phyloP scores from a whole-genome alignment of 2,797 vertebrate genomes.

The Limnodromus scolopaceus region DNA sequence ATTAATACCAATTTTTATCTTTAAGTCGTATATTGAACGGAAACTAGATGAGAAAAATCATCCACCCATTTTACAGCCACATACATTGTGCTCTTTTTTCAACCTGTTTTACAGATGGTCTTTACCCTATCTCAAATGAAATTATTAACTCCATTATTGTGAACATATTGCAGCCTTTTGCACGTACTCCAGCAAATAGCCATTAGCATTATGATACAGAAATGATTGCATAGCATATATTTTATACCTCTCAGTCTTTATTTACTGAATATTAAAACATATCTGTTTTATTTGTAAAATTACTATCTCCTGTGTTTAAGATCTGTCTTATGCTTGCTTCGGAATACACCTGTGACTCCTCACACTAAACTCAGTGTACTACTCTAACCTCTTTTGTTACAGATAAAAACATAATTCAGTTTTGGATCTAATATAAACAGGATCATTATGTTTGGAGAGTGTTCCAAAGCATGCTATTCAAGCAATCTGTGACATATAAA shows the following conservation, averaged over 20 bases:
- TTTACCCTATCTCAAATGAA: neutral
- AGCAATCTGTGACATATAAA: constrained; percentile 80
- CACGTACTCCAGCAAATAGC: neutral
- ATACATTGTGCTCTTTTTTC: neutral
- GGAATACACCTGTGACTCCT: constrained; percentile 12
- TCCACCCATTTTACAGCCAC: neutral
- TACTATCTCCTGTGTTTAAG: neutral
- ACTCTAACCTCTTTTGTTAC: constrained; percentile 23
- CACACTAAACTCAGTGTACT: neutral
- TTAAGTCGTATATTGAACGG: neutral
- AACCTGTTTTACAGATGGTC: neutral
- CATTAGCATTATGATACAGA: neutral
- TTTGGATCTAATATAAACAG: constrained; percentile 72
- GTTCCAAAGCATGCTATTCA: constrained; percentile 65
- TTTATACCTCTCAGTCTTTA: neutral
- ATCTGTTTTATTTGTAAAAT: neutral
- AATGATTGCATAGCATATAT: neutral
- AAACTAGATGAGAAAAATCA: neutral
- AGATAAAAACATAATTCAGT: constrained; percentile 72
- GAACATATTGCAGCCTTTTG: neutral
- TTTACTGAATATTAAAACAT: neutral
- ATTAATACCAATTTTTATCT: neutral
- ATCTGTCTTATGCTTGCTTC: neutral
- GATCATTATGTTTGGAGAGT: constrained; percentile 69
- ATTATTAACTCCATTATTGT: neutral